Conservation (phyloP, 1,140 invertebrate species). For the Temnothorax nylanderi region DNA sequence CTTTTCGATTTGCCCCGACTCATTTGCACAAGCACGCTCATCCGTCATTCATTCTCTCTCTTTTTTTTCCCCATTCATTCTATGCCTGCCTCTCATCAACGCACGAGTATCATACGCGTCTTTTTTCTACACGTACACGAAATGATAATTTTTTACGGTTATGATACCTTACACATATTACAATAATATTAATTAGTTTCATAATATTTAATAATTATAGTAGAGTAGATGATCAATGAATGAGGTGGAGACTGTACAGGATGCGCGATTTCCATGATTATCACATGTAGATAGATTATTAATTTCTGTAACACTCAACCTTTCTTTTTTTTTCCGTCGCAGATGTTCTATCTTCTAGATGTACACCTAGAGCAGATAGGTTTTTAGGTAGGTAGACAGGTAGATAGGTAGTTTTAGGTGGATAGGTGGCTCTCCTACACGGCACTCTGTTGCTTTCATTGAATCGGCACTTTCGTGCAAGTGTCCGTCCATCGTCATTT, state of each 20-base stretch:
- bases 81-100: conserved; percentile 15
- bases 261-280: conserved; percentile 86
- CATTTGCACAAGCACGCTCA: conserved; percentile 74
- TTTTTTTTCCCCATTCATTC: conserved; percentile 53
- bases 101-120: conserved; percentile 48
- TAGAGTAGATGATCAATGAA: conserved; percentile 86
- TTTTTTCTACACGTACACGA: conserved; percentile 74
- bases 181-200: conserved; percentile 85
- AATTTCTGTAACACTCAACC: conserved; percentile 77
- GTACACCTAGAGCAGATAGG: conserved; percentile 57
- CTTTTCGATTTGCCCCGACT: conserved; percentile 70
- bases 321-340: conserved; percentile 66
- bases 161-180: conserved; percentile 83
- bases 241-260: conserved; percentile 86
- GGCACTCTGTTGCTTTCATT: conserved; percentile 37
- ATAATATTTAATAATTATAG: conserved; percentile 84
- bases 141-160: conserved; percentile 83
- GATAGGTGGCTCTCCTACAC: conserved; percentile 51
- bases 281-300: conserved; percentile 86
- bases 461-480: conserved; percentile 65
- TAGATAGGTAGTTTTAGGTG: conserved; percentile 65
- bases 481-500: conserved; percentile 78
- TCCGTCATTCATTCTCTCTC: conserved; percentile 64
- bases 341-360: conserved; percentile 70
- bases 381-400: conserved; percentile 68